phyloP scores from a whole-genome alignment of 2,113 vertebrate species.

The Corythaeola cristata region DNA sequence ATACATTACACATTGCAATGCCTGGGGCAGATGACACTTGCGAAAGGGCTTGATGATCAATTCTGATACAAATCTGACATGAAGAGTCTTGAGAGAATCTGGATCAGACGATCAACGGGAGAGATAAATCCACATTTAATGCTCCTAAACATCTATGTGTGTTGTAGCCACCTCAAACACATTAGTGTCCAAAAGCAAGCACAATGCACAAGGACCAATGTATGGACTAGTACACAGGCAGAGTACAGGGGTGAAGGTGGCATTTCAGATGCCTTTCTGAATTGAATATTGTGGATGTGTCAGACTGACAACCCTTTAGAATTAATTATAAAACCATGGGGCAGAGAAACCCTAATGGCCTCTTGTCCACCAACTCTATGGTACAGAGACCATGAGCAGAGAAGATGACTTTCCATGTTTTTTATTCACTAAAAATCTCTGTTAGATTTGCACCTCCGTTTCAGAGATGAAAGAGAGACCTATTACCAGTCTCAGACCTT shows the following conservation, averaged over 20 bases:
- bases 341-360: not conserved
- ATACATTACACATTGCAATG: conserved; percentile 33
- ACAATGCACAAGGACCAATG: fast-evolving
- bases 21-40: conserved; percentile 66
- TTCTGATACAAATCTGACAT: conserved; percentile 70
- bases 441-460: not conserved
- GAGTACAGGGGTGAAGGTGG: not conserved
- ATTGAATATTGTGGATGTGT: not conserved
- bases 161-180: not conserved
- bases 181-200: not conserved
- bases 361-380: not conserved
- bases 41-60: conserved; percentile 67
- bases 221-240: not conserved
- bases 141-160: not conserved
- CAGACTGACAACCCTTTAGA: not conserved
- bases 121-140: conserved; percentile 15
- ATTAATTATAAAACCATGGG: not conserved
- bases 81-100: conserved; percentile 40
- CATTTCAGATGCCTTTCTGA: not conserved
- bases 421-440: not conserved
- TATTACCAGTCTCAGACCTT: not conserved
- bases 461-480: not conserved
- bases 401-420: not conserved
- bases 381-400: not conserved
- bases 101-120: conserved; percentile 33